These are phyloP conservation scores for Habropoda laboriosa DNA, from an alignment of 1,140 invertebrate species.

Conservation along the genomic window DNA sequence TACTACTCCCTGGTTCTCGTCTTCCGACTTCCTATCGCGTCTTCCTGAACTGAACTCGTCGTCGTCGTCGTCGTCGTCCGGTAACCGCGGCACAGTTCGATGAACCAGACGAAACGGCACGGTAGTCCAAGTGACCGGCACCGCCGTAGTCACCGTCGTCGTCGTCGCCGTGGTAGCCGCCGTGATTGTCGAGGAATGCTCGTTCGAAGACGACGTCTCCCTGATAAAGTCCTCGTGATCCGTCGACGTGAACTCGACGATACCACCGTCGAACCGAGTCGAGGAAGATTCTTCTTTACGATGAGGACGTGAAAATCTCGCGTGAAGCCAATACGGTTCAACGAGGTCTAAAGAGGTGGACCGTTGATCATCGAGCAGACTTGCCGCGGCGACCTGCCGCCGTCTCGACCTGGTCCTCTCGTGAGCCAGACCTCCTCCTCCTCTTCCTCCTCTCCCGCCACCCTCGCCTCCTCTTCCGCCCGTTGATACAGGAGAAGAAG, in stretches of 20 bases:
- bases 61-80: constrained; percentile 33
- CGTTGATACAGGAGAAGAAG: constrained; percentile 1
- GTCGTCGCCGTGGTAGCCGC: constrained; percentile 39
- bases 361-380: constrained; percentile 41
- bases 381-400: constrained; percentile 39
- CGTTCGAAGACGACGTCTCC: background rate
- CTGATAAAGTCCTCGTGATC: constrained; percentile 14
- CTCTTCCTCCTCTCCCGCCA: constrained; percentile 15
- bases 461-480: background rate
- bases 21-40: constrained; percentile 39
- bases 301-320: background rate
- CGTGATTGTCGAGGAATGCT: background rate
- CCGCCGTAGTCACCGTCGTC: constrained; percentile 22
- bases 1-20: constrained; percentile 38
- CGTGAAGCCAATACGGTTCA: background rate
- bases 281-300: background rate
- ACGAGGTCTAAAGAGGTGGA: background rate
- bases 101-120: constrained; percentile 11
- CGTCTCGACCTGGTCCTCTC: constrained; percentile 38
- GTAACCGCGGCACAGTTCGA: constrained; percentile 18
- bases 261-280: constrained; percentile 17
- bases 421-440: constrained; percentile 42
- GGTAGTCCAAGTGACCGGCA: constrained; percentile 31
- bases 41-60: background rate
- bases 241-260: constrained; percentile 15